A percentile compares a stretch with the other conserved stretches of the same genome.
These are phyloP conservation scores for Sesamia nonagrioides DNA, from an alignment of 1,140 invertebrate species.

Conservation along the genomic window DNA sequence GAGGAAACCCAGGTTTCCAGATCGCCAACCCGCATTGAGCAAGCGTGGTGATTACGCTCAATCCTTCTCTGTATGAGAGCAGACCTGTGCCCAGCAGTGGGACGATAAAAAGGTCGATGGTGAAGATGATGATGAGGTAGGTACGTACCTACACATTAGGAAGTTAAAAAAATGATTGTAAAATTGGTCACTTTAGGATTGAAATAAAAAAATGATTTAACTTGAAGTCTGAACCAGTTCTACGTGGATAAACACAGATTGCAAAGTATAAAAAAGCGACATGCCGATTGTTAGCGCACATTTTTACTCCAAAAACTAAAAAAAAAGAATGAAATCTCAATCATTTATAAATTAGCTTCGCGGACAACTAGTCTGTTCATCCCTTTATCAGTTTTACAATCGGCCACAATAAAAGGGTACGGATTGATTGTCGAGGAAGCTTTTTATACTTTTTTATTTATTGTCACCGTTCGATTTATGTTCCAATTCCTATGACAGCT, in stretches of 20 bases:
- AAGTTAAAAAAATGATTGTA: too few relatives aligned
- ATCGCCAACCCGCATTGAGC: too few relatives aligned
- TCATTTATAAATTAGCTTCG: constrained; percentile 86
- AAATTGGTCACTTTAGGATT: too few relatives aligned
- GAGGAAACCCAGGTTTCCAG: too few relatives aligned
- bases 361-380: constrained; percentile 82
- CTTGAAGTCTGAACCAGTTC: not conserved
- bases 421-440: constrained; percentile 72
- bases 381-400: constrained; percentile 85
- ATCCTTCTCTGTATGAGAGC: too few relatives aligned
- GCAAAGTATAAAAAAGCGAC: not conserved
- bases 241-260: not conserved
- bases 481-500: constrained; percentile 53
- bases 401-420: constrained; percentile 83
- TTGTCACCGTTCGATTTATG: constrained; percentile 77
- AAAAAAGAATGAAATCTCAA: constrained; percentile 85
- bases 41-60: too few relatives aligned
- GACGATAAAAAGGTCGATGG: too few relatives aligned
- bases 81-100: too few relatives aligned
- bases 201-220: not conserved
- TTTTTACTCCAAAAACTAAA: constrained; percentile 60
- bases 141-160: too few relatives aligned
- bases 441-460: constrained; percentile 72
- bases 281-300: constrained; percentile 36
- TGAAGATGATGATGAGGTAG: too few relatives aligned